These are phyloP conservation scores for Platichthys flesus DNA, from an alignment of 2,113 vertebrate species.

Conservation along the genomic window DNA sequence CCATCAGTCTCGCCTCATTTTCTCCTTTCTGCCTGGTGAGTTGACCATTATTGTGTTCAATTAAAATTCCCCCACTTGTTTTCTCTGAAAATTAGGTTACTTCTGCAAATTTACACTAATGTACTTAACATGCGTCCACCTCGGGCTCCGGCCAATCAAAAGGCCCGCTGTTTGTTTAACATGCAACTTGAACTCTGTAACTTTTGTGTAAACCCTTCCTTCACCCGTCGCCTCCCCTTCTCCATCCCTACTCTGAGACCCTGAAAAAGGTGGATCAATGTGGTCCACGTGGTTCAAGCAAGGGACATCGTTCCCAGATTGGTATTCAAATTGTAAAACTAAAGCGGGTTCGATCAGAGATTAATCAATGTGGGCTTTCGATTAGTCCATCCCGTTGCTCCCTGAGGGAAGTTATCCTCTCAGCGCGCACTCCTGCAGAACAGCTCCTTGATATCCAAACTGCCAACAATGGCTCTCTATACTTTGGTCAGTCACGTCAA, in stretches of 20 bases:
- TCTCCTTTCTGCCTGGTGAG: constrained; percentile 56
- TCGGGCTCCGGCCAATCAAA: constrained; percentile 68
- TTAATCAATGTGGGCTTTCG: constrained; percentile 65
- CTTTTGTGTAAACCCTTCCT: constrained; percentile 57
- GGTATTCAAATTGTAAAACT: constrained; percentile 56
- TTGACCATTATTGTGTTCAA: constrained; percentile 74
- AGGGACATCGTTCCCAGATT: constrained; percentile 52
- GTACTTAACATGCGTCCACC: constrained; percentile 79
- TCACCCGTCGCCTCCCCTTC: constrained; percentile 24
- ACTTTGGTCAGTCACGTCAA: constrained; percentile 45
- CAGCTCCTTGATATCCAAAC: constrained; percentile 32
- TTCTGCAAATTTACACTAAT: constrained; percentile 84
- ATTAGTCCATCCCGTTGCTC: constrained; percentile 52
- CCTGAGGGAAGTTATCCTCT: constrained; percentile 60
- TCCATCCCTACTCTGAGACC: constrained; percentile 43
- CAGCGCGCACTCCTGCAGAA: constrained; percentile 34
- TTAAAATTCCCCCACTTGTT: constrained; percentile 83
- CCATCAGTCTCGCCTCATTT: constrained; percentile 78
- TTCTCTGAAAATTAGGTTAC: constrained; percentile 84
- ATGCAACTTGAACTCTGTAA: constrained; percentile 79
- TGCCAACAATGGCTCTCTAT: constrained; percentile 64
- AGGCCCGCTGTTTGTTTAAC: constrained; percentile 80
- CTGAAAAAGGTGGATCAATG: constrained; percentile 35
- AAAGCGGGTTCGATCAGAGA: constrained; percentile 42
- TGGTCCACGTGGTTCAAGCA: constrained; percentile 32